Conservation (phyloP, 92 coral and sea anemone species). For the Bergia sp. region DNA sequence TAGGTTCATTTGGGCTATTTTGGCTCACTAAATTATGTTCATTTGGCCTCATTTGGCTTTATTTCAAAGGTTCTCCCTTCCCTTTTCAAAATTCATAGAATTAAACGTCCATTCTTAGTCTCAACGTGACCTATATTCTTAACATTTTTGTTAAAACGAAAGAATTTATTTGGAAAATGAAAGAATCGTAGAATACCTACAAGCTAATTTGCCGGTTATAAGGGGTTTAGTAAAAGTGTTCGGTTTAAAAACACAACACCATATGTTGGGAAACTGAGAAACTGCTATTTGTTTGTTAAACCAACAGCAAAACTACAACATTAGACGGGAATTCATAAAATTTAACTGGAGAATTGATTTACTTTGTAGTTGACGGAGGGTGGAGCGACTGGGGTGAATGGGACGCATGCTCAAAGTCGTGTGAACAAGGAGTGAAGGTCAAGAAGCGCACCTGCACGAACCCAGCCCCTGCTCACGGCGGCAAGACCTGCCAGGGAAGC, state of each 20-base stretch:
- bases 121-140: too few relatives aligned
- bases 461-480: conserved; percentile 28
- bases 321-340: neutral
- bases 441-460: conserved; percentile 10
- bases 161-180: too few relatives aligned
- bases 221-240: too few relatives aligned
- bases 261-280: too few relatives aligned
- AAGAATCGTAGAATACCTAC: too few relatives aligned
- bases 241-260: too few relatives aligned
- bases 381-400: conserved; percentile 22
- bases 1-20: neutral
- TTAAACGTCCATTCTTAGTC: too few relatives aligned
- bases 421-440: conserved; percentile 10
- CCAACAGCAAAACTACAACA: neutral
- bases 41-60: neutral
- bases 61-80: too few relatives aligned
- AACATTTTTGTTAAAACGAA: too few relatives aligned
- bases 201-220: too few relatives aligned
- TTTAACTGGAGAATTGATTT: neutral
- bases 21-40: neutral
- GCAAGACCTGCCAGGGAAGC: conserved; percentile 12
- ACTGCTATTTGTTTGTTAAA: too few relatives aligned
- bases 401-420: conserved; percentile 12
- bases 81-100: too few relatives aligned
- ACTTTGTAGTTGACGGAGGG: conserved; percentile 30